phyloP scores from a whole-genome alignment of 2,797 vertebrate genomes.

The Enteromius anoplus region DNA sequence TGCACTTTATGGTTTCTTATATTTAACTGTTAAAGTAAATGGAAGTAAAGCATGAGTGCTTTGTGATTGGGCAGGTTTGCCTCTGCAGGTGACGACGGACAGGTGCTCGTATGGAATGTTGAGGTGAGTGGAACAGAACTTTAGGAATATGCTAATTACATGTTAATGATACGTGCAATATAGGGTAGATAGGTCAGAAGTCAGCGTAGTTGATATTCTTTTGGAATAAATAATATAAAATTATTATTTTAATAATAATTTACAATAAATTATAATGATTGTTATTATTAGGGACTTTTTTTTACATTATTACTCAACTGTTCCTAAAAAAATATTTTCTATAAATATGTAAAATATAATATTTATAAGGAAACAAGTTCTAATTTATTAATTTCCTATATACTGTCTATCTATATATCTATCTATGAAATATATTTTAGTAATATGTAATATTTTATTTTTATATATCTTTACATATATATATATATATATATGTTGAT shows the following conservation, averaged over 20 bases:
- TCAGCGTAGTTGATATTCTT: background rate
- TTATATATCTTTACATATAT: too few relatives aligned
- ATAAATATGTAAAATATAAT: background rate
- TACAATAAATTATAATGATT: background rate
- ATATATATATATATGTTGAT: too few relatives aligned
- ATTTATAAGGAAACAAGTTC: background rate
- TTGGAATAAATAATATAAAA: background rate
- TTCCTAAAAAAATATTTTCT: background rate
- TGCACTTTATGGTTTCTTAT: background rate
- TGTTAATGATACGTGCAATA: background rate
- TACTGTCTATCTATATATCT: too few relatives aligned
- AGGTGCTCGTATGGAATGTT: slow-evolving; percentile 89
- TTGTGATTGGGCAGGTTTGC: slow-evolving; percentile 81
- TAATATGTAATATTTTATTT: too few relatives aligned
- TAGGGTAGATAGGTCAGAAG: background rate
- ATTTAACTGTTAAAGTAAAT: background rate
- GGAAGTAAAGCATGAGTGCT: background rate
- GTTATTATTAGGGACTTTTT: background rate
- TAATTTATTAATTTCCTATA: too few relatives aligned
- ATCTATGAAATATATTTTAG: too few relatives aligned
- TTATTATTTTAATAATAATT: background rate
- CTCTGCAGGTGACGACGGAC: slow-evolving; percentile 94
- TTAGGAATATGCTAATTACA: background rate
- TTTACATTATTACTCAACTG: background rate
- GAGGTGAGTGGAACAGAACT: slow-evolving; percentile 77